Evolutionary conservation across 1,140 invertebrate genomes (phyloP).

Genomic region (Hyphantria cunea): DNA sequence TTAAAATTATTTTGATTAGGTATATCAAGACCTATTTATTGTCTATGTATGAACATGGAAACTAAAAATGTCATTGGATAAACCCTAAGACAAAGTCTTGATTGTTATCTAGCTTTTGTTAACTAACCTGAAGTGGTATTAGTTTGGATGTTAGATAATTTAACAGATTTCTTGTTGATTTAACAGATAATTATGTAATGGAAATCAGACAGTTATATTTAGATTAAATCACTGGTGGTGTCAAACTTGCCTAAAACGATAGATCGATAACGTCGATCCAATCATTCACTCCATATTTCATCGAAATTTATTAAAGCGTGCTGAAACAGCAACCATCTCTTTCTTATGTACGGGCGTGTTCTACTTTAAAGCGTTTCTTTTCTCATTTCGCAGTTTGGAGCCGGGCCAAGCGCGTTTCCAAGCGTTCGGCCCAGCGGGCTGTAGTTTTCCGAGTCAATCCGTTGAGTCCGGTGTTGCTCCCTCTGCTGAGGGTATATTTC

Average conservation of each 20-base stretch:
- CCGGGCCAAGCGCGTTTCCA: constrained; percentile 80
- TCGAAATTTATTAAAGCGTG: constrained; percentile 66
- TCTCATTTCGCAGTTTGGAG: constrained; percentile 82
- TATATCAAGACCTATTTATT: too few relatives aligned
- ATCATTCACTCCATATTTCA: constrained; percentile 76
- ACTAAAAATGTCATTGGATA: too few relatives aligned
- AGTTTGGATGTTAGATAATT: too few relatives aligned
- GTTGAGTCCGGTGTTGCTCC: constrained; percentile 73
- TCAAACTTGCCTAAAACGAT: constrained; percentile 69
- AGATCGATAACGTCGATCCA: constrained; percentile 64
- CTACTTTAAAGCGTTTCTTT: constrained; percentile 77
- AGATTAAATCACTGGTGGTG: constrained; percentile 60
- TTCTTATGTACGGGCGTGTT: constrained; percentile 63
- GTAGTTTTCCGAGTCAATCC: constrained; percentile 77
- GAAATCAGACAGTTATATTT: constrained; percentile 58
- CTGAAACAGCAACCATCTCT: constrained; percentile 67
- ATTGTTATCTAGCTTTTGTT: too few relatives aligned
- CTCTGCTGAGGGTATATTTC: constrained; percentile 39
- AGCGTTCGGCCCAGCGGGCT: constrained; percentile 70
- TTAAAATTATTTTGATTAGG: too few relatives aligned
- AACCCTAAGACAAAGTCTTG: too few relatives aligned
- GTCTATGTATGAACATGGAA: too few relatives aligned
- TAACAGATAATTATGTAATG: constrained; percentile 34
- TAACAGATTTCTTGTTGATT: too few relatives aligned
- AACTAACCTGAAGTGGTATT: too few relatives aligned